Evolutionary conservation across 2,888 invertebrate genomes (phyloP).

Genomic region (Perizoma affinitatum): DNA sequence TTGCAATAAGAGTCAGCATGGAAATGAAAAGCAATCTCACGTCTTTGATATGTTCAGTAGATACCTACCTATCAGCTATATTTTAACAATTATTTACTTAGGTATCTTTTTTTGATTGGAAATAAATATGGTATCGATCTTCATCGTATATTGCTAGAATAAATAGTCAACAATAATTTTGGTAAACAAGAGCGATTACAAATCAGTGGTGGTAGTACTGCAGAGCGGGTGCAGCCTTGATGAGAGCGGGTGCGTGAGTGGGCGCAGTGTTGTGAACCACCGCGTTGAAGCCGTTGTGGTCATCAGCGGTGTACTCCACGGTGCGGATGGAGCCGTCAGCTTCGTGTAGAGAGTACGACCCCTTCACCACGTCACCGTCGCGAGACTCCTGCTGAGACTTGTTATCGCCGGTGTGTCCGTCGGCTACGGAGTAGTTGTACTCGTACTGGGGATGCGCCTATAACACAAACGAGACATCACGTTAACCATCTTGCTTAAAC

Average conservation of each 20-base stretch:
- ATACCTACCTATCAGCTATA: too few relatives aligned
- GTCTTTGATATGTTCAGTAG: too few relatives aligned
- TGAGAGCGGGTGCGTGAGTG: conserved; percentile 57
- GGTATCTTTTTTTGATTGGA: neutral
- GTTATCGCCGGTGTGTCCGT: conserved; percentile 83
- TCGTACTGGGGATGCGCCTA: conserved; percentile 77
- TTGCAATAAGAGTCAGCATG: too few relatives aligned
- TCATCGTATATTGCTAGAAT: conserved; percentile 33
- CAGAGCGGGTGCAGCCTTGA: conserved; percentile 60
- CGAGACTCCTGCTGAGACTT: conserved; percentile 81
- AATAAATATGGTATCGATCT: conserved; percentile 7
- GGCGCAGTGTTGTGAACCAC: conserved; percentile 67
- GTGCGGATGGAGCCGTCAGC: conserved; percentile 83
- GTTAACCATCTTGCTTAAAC: too few relatives aligned
- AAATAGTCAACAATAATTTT: conserved; percentile 36
- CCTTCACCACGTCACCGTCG: conserved; percentile 82
- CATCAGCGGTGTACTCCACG: conserved; percentile 82
- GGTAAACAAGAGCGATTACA: conserved; percentile 15
- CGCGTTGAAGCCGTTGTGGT: conserved; percentile 78
- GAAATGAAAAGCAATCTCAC: too few relatives aligned
- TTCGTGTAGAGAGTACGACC: conserved; percentile 82
- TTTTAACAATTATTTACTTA: too few relatives aligned
- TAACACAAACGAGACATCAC: too few relatives aligned
- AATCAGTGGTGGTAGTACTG: conserved; percentile 63
- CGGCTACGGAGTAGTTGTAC: conserved; percentile 82